phyloP scores from a whole-genome alignment of 2,113 vertebrate species.

The Ahaetulla prasina region DNA sequence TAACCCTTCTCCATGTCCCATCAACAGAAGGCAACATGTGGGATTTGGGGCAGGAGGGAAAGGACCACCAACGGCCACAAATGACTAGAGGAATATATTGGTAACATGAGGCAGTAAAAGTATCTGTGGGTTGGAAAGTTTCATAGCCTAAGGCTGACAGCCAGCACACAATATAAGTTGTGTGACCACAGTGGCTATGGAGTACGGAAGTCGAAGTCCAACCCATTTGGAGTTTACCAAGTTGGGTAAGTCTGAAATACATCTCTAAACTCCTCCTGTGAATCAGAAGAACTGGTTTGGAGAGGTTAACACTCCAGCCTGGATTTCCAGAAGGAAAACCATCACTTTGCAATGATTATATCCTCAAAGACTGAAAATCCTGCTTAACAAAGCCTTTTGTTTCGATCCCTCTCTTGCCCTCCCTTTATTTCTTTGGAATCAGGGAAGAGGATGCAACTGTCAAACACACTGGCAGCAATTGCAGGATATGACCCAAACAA shows the following conservation, averaged over 20 bases:
- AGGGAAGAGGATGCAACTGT: constrained; percentile 9
- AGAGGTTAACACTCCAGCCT: not conserved
- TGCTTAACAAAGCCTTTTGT: not conserved
- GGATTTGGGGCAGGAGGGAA: not conserved
- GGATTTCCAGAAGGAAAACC: not conserved
- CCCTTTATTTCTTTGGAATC: not conserved
- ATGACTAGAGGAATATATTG: not conserved
- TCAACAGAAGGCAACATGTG: not conserved
- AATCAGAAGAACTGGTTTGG: not conserved
- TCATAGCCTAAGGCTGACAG: not conserved
- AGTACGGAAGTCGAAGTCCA: not conserved
- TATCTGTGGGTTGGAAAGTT: not conserved
- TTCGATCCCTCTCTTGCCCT: not conserved
- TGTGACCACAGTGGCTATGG: not conserved
- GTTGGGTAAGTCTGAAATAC: not conserved
- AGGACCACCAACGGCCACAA: not conserved
- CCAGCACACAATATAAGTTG: not conserved
- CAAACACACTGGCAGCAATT: constrained; percentile 1
- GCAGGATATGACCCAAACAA: constrained; percentile 17
- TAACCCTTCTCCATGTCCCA: not conserved
- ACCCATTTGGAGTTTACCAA: not conserved
- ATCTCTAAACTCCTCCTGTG: not conserved
- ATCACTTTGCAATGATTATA: not conserved
- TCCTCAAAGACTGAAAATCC: not conserved
- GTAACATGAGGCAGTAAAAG: not conserved